phyloP scores from a whole-genome alignment of 2,113 vertebrate genomes.

The Himantopus leucocephalus region DNA sequence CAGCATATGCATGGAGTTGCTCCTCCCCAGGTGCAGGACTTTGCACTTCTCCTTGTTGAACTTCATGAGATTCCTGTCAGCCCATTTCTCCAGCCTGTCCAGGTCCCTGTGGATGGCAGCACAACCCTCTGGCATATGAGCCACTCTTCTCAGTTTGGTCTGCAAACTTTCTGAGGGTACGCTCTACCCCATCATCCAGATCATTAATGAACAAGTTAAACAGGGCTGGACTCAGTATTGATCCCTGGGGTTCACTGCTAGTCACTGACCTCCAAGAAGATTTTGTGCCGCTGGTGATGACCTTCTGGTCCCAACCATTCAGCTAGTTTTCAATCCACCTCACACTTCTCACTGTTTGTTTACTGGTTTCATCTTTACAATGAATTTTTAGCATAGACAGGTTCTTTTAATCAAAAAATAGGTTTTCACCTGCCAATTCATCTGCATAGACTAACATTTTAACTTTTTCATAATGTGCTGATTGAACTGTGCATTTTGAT shows the following conservation, averaged over 20 bases:
- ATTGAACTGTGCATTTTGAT: background rate
- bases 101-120: background rate
- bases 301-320: background rate
- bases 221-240: background rate
- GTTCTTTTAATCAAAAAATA: background rate
- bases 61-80: background rate
- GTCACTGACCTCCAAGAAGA: background rate
- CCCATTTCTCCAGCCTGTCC: background rate
- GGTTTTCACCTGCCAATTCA: background rate
- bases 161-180: background rate
- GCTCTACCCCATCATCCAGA: too few relatives aligned
- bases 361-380: background rate
- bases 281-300: background rate
- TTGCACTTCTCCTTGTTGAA: background rate
- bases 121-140: background rate
- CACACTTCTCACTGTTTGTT: background rate
- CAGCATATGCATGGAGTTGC: background rate
- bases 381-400: background rate
- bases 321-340: background rate
- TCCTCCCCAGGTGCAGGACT: background rate
- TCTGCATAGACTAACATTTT: background rate
- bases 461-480: background rate
- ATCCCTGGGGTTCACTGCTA: background rate
- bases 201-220: background rate
- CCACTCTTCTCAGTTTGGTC: background rate